Conservation (phyloP, 2,888 invertebrate species). For the Drosophila mimica region DNA sequence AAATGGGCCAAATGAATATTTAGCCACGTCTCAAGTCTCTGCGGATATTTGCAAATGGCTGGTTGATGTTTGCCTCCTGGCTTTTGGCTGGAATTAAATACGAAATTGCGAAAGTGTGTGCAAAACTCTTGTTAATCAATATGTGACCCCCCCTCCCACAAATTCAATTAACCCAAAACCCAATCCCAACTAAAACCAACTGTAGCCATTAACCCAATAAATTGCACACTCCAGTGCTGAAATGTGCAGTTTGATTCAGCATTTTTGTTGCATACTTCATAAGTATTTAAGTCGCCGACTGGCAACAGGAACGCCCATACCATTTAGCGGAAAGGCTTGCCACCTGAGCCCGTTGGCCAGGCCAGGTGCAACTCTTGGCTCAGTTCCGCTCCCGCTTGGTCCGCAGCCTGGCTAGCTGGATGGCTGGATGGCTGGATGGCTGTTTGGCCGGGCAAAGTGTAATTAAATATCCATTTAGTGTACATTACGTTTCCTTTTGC, state of each 20-base stretch:
- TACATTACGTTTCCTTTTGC: slow-evolving; percentile 76
- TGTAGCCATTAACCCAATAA: not conserved
- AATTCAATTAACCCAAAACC: slow-evolving; percentile 26
- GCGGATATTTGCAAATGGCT: slow-evolving; percentile 29
- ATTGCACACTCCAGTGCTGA: not conserved
- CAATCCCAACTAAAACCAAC: not conserved
- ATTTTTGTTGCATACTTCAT: slow-evolving; percentile 37
- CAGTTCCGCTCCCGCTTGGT: not conserved
- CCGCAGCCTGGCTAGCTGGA: not conserved
- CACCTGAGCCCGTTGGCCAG: slow-evolving; percentile 28
- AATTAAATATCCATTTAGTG: slow-evolving; percentile 80
- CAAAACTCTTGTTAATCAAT: slow-evolving; percentile 18
- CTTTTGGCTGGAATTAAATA: slow-evolving; percentile 17
- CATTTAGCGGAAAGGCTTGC: slow-evolving; percentile 12
- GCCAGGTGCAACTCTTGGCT: not conserved
- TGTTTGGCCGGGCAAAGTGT: slow-evolving; percentile 59
- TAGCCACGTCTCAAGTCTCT: slow-evolving; percentile 8
- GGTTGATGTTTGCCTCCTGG: slow-evolving; percentile 23
- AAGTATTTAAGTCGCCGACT: slow-evolving; percentile 37
- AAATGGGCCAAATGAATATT: slow-evolving; percentile 9
- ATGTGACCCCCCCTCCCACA: not conserved
- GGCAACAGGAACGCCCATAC: not conserved
- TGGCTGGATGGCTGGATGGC: not conserved
- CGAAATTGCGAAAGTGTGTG: slow-evolving; percentile 23
- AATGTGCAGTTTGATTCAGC: not conserved